Evolutionary conservation across 1,140 invertebrate genomes (phyloP).

Genomic region (Antheraea mylitta): DNA sequence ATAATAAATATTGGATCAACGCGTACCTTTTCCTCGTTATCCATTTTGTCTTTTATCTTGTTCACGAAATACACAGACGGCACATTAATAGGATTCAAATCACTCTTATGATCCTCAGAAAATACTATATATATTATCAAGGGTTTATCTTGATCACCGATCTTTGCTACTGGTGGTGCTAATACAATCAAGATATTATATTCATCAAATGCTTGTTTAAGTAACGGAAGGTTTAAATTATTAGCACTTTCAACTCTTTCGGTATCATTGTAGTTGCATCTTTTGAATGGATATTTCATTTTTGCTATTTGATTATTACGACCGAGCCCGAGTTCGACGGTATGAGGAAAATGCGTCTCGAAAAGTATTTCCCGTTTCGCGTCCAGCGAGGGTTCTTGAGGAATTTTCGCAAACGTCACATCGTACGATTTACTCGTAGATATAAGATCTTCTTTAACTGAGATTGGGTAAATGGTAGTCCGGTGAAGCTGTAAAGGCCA

Average conservation of each 20-base stretch:
- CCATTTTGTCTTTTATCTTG: slow-evolving; percentile 22
- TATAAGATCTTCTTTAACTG: slow-evolving; percentile 35
- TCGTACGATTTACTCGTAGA: slow-evolving; percentile 39
- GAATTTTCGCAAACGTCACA: slow-evolving; percentile 46
- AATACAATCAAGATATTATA: slow-evolving; percentile 57
- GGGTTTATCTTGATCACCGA: slow-evolving; percentile 30
- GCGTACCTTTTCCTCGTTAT: slow-evolving; percentile 28
- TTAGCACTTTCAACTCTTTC: slow-evolving; percentile 14
- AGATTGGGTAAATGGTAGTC: slow-evolving; percentile 40
- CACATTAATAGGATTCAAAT: slow-evolving; percentile 31
- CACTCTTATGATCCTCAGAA: slow-evolving; percentile 33
- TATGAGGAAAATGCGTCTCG: slow-evolving; percentile 29
- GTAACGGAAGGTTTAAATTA: slow-evolving; percentile 47
- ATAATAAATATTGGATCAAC: slow-evolving; percentile 48
- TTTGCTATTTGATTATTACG: slow-evolving; percentile 48
- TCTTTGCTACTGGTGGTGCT: slow-evolving; percentile 47
- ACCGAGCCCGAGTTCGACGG: slow-evolving; percentile 29
- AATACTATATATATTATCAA: slow-evolving; percentile 58
- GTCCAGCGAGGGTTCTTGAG: slow-evolving; percentile 32
- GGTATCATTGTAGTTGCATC: slow-evolving; percentile 19
- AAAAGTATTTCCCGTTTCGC: slow-evolving; percentile 20
- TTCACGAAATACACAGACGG: slow-evolving; percentile 57
- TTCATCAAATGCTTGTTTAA: slow-evolving; percentile 37
- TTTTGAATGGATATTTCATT: slow-evolving; percentile 34
- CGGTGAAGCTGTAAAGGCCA: too few relatives aligned